A percentile compares a stretch with the other conserved stretches of the same genome.
These are phyloP conservation scores for Diogma glabrata DNA, from an alignment of 2,888 invertebrate genomes.

Conservation along the genomic window DNA sequence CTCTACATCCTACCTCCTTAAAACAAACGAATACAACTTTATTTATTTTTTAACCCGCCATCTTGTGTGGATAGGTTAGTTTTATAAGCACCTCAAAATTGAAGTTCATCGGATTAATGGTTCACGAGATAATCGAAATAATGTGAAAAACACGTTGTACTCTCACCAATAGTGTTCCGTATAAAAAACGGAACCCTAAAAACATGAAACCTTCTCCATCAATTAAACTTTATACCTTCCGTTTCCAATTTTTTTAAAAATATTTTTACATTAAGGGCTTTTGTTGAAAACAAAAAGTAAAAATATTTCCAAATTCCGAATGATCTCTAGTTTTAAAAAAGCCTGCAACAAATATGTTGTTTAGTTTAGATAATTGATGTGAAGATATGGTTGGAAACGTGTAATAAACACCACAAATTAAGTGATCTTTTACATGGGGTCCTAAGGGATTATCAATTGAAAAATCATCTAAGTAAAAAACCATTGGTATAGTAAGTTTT, in stretches of 20 bases:
- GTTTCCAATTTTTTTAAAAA: conserved; percentile 11
- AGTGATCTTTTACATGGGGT: conserved; percentile 15
- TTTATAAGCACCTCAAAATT: too few species aligned
- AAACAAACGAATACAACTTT: too few species aligned
- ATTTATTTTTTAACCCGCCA: too few species aligned
- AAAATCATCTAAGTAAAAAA: conserved; percentile 18
- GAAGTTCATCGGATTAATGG: too few species aligned
- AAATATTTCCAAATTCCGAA: conserved; percentile 13
- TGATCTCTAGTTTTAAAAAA: conserved; percentile 16
- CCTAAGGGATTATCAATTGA: conserved; percentile 16
- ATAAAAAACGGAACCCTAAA: too few species aligned
- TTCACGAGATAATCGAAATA: too few species aligned
- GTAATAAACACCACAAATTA: conserved; percentile 17
- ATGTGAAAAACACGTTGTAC: too few species aligned
- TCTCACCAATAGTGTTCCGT: too few species aligned
- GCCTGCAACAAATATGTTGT: conserved; percentile 16
- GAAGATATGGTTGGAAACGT: conserved; percentile 17
- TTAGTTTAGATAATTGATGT: conserved; percentile 15
- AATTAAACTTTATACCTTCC: conserved; percentile 4
- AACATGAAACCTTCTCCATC: not conserved
- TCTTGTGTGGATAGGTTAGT: too few species aligned
- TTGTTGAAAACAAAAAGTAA: too few species aligned
- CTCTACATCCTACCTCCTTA: too few species aligned
- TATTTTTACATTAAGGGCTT: conserved; percentile 11
- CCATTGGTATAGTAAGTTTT: conserved; percentile 14